Conservation (phyloP, 2,888 invertebrate species). For the Epinotia bilunana region DNA sequence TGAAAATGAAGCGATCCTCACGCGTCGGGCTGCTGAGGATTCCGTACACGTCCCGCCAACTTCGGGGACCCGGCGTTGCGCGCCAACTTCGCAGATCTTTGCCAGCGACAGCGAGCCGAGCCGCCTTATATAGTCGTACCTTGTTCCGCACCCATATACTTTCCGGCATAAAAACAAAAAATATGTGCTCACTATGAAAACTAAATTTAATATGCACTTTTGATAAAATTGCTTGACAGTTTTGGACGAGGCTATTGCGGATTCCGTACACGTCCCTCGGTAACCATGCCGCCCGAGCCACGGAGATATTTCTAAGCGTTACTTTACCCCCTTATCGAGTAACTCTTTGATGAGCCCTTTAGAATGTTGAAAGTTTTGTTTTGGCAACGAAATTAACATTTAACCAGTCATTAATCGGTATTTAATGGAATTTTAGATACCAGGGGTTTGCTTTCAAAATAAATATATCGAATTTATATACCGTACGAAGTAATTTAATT, state of each 20-base stretch:
- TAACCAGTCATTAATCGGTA: neutral
- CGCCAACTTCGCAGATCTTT: conserved; percentile 49
- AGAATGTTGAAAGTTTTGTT: neutral
- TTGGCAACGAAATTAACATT: neutral
- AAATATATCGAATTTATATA: neutral
- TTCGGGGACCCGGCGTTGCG: conserved; percentile 37
- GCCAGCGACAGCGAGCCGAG: conserved; percentile 38
- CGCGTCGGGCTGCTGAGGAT: conserved; percentile 44
- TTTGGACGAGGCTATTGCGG: neutral
- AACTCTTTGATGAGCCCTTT: conserved; percentile 2
- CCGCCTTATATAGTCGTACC: neutral
- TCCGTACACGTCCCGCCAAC: conserved; percentile 40
- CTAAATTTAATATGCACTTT: neutral
- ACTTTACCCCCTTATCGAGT: neutral
- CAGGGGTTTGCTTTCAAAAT: neutral
- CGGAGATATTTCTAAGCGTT: neutral
- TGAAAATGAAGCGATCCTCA: conserved; percentile 59
- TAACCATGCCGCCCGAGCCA: neutral
- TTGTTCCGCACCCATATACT: neutral
- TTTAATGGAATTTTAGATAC: neutral
- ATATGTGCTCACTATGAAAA: neutral
- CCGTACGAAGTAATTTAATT: neutral
- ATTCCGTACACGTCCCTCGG: neutral
- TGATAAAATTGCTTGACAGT: neutral
- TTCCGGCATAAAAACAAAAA: conserved; percentile 1